Conservation (phyloP, 2,797 vertebrate species). For the Galago senegalensis region DNA sequence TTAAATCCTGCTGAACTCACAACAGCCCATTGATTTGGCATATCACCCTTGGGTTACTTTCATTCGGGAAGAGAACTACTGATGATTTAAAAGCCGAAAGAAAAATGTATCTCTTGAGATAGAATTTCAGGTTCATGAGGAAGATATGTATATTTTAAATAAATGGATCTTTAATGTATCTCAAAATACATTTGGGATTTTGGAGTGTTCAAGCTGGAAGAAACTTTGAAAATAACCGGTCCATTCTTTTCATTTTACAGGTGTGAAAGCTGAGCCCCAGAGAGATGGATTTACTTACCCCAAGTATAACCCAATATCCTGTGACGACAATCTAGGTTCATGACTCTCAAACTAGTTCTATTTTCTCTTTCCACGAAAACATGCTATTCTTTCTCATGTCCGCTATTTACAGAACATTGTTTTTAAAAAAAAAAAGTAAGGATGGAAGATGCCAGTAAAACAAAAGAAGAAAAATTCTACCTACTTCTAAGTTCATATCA, state of each 20-base stretch:
- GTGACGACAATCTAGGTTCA: neutral
- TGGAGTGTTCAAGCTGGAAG: neutral
- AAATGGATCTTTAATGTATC: neutral
- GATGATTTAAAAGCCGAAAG: neutral
- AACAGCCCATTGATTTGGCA: neutral
- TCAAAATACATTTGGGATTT: neutral
- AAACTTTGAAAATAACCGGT: neutral
- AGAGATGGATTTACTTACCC: neutral
- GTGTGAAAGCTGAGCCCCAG: neutral
- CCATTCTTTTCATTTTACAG: neutral
- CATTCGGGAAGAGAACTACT: neutral
- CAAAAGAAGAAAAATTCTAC: neutral
- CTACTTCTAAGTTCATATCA: neutral
- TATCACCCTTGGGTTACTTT: neutral
- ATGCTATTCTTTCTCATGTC: neutral
- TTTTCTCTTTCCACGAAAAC: neutral
- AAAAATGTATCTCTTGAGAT: neutral
- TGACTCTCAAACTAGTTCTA: neutral
- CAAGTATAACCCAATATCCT: neutral
- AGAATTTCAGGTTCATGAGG: neutral
- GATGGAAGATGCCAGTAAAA: neutral
- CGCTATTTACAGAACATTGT: conserved; percentile 2
- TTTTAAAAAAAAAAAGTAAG: neutral
- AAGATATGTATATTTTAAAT: neutral
- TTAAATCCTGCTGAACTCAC: neutral